Percentiles rank a stretch among this genome's conserved stretches.
Evolutionary conservation across 2,113 vertebrate species (phyloP).

Genomic region (Gulo gulo): DNA sequence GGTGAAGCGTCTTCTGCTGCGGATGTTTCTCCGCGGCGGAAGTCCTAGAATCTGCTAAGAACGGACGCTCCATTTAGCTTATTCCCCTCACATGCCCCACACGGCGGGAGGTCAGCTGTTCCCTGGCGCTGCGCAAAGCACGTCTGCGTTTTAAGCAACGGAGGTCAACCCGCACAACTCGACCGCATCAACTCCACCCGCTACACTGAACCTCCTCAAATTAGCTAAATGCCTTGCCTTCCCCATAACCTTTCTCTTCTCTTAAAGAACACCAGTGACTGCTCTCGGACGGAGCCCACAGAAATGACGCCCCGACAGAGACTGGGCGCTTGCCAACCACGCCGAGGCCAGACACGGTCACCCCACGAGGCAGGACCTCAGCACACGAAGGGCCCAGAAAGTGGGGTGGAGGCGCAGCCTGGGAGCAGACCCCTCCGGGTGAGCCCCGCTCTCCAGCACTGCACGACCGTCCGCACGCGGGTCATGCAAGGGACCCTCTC

Average conservation of each 20-base stretch:
- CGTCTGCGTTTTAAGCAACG: not conserved
- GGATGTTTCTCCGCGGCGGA: not conserved
- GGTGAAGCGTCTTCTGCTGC: not conserved
- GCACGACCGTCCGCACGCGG: not conserved
- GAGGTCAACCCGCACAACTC: not conserved
- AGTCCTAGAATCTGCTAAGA: not conserved
- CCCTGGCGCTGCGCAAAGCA: not conserved
- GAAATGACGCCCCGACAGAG: not conserved
- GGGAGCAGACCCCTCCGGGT: not conserved
- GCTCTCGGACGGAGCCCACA: not conserved
- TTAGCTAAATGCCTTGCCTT: not conserved
- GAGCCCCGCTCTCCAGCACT: not conserved
- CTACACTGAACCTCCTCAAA: not conserved
- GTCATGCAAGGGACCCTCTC: not conserved
- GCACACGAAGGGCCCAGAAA: not conserved
- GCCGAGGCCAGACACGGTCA: not conserved
- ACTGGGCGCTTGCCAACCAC: not conserved
- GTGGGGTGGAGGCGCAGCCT: not conserved
- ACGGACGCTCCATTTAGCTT: not conserved
- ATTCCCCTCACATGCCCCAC: not conserved
- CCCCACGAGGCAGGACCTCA: not conserved
- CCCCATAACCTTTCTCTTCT: not conserved
- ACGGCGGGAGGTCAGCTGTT: not conserved
- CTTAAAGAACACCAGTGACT: not conserved
- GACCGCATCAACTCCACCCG: not conserved